Percentiles rank a stretch among this genome's conserved stretches.
Evolutionary conservation across 2,888 invertebrate species (phyloP).

Genomic region (Cancer borealis): DNA sequence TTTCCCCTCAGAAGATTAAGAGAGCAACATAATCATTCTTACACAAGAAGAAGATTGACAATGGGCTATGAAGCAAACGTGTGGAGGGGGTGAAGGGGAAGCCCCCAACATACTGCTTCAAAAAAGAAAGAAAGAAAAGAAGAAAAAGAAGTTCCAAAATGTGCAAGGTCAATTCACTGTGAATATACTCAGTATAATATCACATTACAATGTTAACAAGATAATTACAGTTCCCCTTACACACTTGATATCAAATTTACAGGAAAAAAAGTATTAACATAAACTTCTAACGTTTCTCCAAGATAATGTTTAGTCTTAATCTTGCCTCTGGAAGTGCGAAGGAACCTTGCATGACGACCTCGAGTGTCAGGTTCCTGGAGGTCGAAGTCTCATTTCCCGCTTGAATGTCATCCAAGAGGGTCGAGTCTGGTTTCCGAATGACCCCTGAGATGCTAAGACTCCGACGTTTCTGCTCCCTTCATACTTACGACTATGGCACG

Average conservation of each 20-base stretch:
- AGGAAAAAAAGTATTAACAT: background rate
- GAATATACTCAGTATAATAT: background rate
- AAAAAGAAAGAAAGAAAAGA: background rate
- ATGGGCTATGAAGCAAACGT: background rate
- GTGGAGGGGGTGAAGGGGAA: background rate
- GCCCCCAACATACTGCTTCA: background rate
- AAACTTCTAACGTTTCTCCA: background rate
- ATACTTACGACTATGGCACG: constrained; percentile 65
- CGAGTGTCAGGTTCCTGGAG: constrained; percentile 43
- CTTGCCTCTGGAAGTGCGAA: constrained; percentile 30
- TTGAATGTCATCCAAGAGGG: constrained; percentile 55
- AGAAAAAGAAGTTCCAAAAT: background rate
- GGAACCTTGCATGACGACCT: constrained; percentile 33
- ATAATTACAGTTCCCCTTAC: background rate
- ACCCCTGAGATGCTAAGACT: constrained; percentile 52
- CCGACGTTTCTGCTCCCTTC: constrained; percentile 63
- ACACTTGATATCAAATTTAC: background rate
- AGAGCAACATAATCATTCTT: background rate
- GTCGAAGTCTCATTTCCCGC: constrained; percentile 45
- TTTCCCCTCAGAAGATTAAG: background rate
- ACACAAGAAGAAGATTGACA: background rate
- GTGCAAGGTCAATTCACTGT: background rate
- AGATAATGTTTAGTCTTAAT: constrained; percentile 35
- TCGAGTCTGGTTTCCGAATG: constrained; percentile 65
- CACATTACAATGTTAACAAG: background rate